phyloP scores from a whole-genome alignment of 2,797 vertebrate genomes.

The Crypturellus tataupa region DNA sequence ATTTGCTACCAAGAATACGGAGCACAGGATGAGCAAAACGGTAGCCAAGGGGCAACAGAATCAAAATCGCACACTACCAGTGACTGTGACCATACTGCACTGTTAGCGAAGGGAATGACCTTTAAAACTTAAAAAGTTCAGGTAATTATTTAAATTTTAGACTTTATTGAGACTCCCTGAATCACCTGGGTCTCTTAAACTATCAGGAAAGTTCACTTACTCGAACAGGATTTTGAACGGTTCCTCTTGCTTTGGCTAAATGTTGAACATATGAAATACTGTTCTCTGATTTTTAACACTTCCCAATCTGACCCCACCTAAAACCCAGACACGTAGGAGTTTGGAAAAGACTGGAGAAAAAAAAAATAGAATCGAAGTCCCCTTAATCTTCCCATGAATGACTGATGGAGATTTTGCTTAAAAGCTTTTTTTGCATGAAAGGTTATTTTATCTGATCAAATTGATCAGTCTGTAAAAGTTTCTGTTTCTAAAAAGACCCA shows the following conservation, averaged over 20 bases:
- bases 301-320: slow-evolving; percentile 41
- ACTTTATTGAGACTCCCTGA: background rate
- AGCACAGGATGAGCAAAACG: slow-evolving; percentile 60
- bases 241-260: background rate
- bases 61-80: slow-evolving; percentile 52
- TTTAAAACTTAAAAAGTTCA: slow-evolving; percentile 12
- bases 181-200: slow-evolving; percentile 25
- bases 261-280: background rate
- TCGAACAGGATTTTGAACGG: background rate
- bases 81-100: background rate
- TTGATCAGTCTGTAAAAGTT: background rate
- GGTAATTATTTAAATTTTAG: background rate
- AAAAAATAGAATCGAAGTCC: slow-evolving; percentile 22
- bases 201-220: background rate
- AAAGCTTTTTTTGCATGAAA: background rate
- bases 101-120: background rate
- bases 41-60: slow-evolving; percentile 74
- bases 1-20: slow-evolving; percentile 76
- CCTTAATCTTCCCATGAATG: background rate
- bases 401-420: background rate
- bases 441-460: background rate
- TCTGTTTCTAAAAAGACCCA: background rate
- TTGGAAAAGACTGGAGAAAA: slow-evolving; percentile 14
- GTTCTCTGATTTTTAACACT: slow-evolving; percentile 39
- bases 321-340: slow-evolving; percentile 32